Evolutionary conservation across 2,888 invertebrate species (phyloP).

Genomic region (Eledona agricola): DNA sequence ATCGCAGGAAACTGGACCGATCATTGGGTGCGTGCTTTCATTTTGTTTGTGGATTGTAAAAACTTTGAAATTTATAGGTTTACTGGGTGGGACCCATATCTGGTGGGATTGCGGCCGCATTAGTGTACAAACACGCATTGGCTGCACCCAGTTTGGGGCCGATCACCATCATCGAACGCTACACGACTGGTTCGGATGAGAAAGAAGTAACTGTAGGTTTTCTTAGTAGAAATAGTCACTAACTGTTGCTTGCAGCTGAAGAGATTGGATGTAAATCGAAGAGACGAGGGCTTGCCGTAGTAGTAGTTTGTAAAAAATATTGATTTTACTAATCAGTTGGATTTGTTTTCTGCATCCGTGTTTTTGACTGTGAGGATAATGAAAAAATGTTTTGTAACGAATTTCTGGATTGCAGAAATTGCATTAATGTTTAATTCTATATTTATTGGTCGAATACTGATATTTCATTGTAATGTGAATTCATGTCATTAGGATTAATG

Average conservation of each 20-base stretch:
- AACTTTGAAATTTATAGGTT: conserved; percentile 67
- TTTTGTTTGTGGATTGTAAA: not conserved
- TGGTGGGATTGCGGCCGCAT: conserved; percentile 80
- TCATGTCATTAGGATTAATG: too few species aligned
- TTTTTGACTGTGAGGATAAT: too few species aligned
- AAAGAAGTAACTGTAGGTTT: conserved; percentile 63
- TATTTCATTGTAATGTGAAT: too few species aligned
- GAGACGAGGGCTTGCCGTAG: conserved; percentile 44
- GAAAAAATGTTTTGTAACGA: too few species aligned
- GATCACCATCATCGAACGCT: conserved; percentile 63
- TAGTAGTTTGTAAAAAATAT: too few species aligned
- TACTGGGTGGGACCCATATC: conserved; percentile 90
- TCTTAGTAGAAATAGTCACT: not conserved
- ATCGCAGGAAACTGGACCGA: conserved; percentile 76
- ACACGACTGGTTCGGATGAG: conserved; percentile 69
- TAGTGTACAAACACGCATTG: conserved; percentile 77
- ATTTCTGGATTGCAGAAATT: too few species aligned
- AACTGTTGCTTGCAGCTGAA: conserved; percentile 41
- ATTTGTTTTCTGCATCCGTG: too few species aligned
- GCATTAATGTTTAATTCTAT: too few species aligned
- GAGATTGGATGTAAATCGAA: conserved; percentile 43
- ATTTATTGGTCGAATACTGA: too few species aligned
- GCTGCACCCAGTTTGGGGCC: conserved; percentile 62
- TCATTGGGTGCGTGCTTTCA: conserved; percentile 75
- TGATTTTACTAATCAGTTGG: too few species aligned